Evolutionary conservation across 1,140 invertebrate species (phyloP).

Genomic region (honey bee (Apis mellifera)): Amel_HAv3.1 CM009932.2:6307001-6307500

Average conservation of each 20-base stretch:
- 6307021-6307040: neutral
- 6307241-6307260: slow-evolving; percentile 88
- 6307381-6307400: slow-evolving; percentile 87
- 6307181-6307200: slow-evolving; percentile 92
- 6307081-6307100: slow-evolving; percentile 89
- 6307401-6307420: slow-evolving; percentile 87
- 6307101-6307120: slow-evolving; percentile 92
- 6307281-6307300: slow-evolving; percentile 81
- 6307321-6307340: neutral
- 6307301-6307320: slow-evolving; percentile 21
- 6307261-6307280: slow-evolving; percentile 87
- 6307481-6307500: slow-evolving; percentile 89
- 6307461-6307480: slow-evolving; percentile 84
- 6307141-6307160: slow-evolving; percentile 94
- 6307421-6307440: slow-evolving; percentile 89
- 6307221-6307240: slow-evolving; percentile 91
- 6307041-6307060: neutral
- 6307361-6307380: slow-evolving; percentile 78
- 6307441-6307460: slow-evolving; percentile 89
- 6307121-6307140: slow-evolving; percentile 92
- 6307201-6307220: slow-evolving; percentile 89
- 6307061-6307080: slow-evolving; percentile 41
- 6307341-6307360: neutral
- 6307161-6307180: slow-evolving; percentile 94
- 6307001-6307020: slow-evolving; percentile 91